Percentiles rank a stretch among this genome's conserved stretches.
These are phyloP conservation scores for Microtus oregoni DNA, from an alignment of 2,113 vertebrate genomes.

Conservation along the genomic window DNA sequence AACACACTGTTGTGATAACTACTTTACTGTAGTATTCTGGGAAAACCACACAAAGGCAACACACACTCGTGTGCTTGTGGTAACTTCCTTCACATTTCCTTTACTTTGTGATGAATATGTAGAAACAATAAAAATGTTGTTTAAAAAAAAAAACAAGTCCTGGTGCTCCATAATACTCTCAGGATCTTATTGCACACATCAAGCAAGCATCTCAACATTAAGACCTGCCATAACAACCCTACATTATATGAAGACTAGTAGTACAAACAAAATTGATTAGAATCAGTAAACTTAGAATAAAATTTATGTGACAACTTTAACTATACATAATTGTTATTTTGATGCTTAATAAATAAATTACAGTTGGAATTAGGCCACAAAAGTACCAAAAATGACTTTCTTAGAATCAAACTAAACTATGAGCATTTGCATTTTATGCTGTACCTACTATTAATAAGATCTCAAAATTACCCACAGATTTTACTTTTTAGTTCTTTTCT, in stretches of 20 bases:
- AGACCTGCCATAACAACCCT: constrained; percentile 16
- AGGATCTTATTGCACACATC: not conserved
- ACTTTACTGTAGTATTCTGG: not conserved
- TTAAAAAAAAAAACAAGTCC: not conserved
- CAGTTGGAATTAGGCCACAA: constrained; percentile 4
- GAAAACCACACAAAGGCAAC: not conserved
- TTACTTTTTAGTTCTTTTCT: not conserved
- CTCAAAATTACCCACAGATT: not conserved
- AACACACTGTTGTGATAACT: not conserved
- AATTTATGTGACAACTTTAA: not conserved
- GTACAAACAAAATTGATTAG: not conserved
- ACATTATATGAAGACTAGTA: not conserved
- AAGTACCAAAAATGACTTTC: not conserved
- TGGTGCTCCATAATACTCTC: not conserved
- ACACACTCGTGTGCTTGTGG: not conserved
- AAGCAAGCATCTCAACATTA: not conserved
- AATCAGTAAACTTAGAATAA: not conserved
- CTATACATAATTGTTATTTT: constrained; percentile 9
- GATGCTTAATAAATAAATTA: not conserved
- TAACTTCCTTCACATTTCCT: not conserved
- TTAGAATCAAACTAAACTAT: not conserved
- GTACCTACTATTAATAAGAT: not conserved
- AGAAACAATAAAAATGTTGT: not conserved
- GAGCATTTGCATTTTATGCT: not conserved
- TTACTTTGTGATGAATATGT: not conserved